Percentiles rank a stretch among this genome's conserved stretches.
Conservation (phyloP, 1,140 invertebrate species). For the Zaprionus nigranus region DNA sequence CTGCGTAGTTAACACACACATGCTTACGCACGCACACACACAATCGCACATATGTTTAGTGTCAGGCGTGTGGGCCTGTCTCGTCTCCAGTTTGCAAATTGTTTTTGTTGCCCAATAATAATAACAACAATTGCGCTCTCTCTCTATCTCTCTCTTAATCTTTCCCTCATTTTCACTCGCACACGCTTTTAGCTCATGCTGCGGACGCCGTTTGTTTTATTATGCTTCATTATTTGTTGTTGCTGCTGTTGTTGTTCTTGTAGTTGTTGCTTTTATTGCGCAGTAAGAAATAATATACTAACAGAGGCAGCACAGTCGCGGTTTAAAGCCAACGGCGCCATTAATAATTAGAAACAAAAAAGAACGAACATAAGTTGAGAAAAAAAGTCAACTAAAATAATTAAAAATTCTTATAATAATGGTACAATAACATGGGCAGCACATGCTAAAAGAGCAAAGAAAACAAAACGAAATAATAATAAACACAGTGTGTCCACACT, state of each 20-base stretch:
- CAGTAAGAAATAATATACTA: conserved; percentile 66
- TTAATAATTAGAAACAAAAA: conserved; percentile 52
- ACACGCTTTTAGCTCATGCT: conserved; percentile 53
- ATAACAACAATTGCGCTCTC: conserved; percentile 10
- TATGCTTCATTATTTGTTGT: conserved; percentile 69
- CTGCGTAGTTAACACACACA: conserved; percentile 67
- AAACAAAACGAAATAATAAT: conserved; percentile 19
- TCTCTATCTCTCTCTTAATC: conserved; percentile 1
- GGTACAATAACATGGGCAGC: conserved; percentile 38
- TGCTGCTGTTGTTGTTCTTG: conserved; percentile 63
- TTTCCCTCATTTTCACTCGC: conserved; percentile 18
- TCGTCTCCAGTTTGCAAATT: conserved; percentile 43
- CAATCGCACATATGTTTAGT: conserved; percentile 4
- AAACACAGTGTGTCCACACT: conserved; percentile 21
- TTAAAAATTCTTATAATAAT: conserved; percentile 53
- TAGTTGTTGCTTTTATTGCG: conserved; percentile 74
- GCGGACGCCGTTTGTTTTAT: conserved; percentile 57
- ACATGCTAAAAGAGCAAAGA: conserved; percentile 23
- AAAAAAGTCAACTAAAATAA: conserved; percentile 55
- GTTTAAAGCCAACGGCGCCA: conserved; percentile 46
- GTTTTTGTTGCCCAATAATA: conserved; percentile 46
- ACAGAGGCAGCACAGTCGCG: conserved; percentile 32
- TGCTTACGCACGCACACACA: conserved; percentile 35
- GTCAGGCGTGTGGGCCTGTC: conserved; percentile 39
- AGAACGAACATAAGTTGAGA: conserved; percentile 8